A percentile compares a stretch with the other conserved stretches of the same genome.
phyloP scores from a whole-genome alignment of 92 coral and sea anemone genomes.

The Actinernus sp. region DNA sequence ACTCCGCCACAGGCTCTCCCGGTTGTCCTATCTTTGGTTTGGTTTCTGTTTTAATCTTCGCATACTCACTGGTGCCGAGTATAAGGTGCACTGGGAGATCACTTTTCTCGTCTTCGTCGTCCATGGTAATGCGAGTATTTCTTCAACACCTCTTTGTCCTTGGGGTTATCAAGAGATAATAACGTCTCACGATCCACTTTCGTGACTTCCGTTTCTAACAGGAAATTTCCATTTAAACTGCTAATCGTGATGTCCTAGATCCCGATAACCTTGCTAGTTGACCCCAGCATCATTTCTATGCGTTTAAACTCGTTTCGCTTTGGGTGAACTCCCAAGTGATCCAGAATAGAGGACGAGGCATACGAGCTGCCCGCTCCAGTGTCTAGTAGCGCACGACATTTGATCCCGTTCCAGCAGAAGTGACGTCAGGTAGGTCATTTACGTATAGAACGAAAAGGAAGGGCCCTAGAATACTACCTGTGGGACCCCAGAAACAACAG shows the following conservation, averaged over 20 bases:
- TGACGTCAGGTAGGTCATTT: too few relatives aligned
- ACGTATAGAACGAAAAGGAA: too few relatives aligned
- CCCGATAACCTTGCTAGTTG: conserved; percentile 48
- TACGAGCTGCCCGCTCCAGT: too few relatives aligned
- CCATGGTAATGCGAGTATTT: conserved; percentile 46
- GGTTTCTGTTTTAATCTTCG: conserved; percentile 52
- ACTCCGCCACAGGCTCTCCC: conserved; percentile 72
- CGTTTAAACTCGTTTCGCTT: conserved; percentile 44
- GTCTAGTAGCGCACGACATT: too few relatives aligned
- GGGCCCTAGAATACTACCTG: too few relatives aligned
- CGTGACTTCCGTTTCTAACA: conserved; percentile 27
- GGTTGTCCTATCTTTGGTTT: conserved; percentile 55
- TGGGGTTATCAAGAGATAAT: conserved; percentile 62
- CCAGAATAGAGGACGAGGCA: too few relatives aligned
- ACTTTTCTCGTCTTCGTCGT: conserved; percentile 43
- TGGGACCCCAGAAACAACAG: too few relatives aligned
- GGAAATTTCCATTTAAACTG: conserved; percentile 47
- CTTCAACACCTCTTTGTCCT: conserved; percentile 39
- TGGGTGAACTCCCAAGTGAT: conserved; percentile 31
- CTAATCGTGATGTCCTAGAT: conserved; percentile 25
- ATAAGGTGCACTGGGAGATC: conserved; percentile 67
- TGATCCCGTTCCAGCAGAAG: too few relatives aligned
- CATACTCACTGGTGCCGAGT: conserved; percentile 60
- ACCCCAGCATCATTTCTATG: conserved; percentile 65
- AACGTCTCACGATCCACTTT: conserved; percentile 36